Evolutionary conservation across 2,797 vertebrate genomes (phyloP), one percentile per base, ranked within the genome.

Genomic region (Echiichthys vipera): DNA sequence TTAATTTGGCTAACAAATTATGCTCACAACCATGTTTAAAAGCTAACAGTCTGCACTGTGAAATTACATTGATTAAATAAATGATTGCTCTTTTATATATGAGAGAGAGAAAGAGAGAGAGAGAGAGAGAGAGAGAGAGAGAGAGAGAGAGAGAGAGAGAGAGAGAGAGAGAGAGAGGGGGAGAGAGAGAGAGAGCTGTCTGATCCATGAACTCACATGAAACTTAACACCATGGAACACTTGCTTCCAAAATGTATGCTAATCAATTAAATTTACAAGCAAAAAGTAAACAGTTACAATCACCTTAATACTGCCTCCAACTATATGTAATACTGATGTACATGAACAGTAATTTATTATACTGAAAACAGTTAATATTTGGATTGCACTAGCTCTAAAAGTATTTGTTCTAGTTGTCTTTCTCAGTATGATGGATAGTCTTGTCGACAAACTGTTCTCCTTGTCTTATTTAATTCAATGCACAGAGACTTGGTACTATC

Each of bases 211-310:
- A 64, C 20, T 34, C 18, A 22, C 30, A 51, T 9, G 61, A 65
- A 45, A 76, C 25, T 12, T 51, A 74, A 71, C 64, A 58, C 49
- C 56, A 67, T 64, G 54, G 10, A 73, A 43, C 5, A 0, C 30
- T 54, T 59, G 58, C 54, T 54, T 57, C n/a, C 12, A 63, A 46
- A 78, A 65, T 61, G 11, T 47, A 71, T n/a, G n/a, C n/a, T n/a
- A n/a, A 77, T 64, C 50, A 70, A 57, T 77, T 64, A 46, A 46
- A 5, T 64, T 79, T 65, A 77, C 70, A 74, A 65, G 50, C 55
- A n/a, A n/a, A 61, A 75, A 71, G 8, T 51, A 46, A 40, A 18
- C 61, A 71, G 55, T 71, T 63, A 73, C 14, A 5, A 50, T 36
- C 57, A 46, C 64, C 58, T 54, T 56, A 58, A 58, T 29, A 17